phyloP scores from a whole-genome alignment of 2,888 invertebrate genomes.

The Eilema griseolum region DNA sequence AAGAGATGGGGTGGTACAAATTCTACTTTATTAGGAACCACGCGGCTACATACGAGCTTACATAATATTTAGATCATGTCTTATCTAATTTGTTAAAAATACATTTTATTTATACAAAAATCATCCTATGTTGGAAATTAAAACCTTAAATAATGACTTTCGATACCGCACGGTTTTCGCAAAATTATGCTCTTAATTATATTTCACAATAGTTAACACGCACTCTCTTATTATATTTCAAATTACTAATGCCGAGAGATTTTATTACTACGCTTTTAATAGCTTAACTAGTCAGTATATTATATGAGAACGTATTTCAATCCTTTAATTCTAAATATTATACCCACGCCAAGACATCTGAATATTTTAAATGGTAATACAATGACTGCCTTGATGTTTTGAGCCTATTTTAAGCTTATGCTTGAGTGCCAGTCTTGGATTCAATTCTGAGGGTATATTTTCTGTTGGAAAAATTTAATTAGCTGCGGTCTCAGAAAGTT shows the following conservation, averaged over 20 bases:
- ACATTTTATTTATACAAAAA: not conserved
- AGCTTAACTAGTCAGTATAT: conserved; percentile 7
- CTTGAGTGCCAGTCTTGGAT: no score
- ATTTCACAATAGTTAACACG: not conserved
- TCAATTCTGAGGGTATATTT: not conserved
- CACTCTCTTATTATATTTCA: not conserved
- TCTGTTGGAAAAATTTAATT: not conserved
- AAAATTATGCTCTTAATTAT: not conserved
- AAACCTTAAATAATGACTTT: not conserved
- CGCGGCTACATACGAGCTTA: no score
- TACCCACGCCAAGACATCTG: not conserved
- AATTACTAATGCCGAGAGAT: not conserved
- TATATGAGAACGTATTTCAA: not conserved
- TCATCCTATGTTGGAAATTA: not conserved
- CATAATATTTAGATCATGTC: no score
- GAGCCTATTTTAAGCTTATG: no score
- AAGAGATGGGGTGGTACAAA: no score
- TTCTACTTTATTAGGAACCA: no score
- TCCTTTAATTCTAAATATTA: not conserved
- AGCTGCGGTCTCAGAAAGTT: no score
- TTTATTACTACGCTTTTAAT: not conserved
- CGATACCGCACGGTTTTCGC: not conserved
- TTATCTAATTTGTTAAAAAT: no score
- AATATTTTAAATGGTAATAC: not conserved
- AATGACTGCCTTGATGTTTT: not conserved